Evolutionary conservation across 2,113 vertebrate genomes (phyloP).

Genomic region (Istiophorus platypterus): DNA sequence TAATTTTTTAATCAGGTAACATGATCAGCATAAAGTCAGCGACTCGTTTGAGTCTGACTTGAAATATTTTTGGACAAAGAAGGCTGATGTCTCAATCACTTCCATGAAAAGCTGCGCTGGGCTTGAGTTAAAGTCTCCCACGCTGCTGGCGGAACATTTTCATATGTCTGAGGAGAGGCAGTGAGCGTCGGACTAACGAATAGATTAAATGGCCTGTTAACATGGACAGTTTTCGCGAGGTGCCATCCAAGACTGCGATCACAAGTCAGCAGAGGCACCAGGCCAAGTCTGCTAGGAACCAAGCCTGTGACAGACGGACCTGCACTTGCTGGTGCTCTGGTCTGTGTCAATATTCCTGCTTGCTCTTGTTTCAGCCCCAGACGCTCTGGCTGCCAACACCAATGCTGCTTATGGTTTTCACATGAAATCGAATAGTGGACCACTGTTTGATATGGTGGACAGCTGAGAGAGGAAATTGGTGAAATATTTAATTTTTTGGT

Average conservation of each 20-base stretch:
- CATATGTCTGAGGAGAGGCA: slow-evolving; percentile 10
- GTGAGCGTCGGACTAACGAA: background rate
- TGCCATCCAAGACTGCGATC: slow-evolving; percentile 54
- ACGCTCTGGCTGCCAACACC: slow-evolving; percentile 32
- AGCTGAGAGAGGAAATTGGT: background rate
- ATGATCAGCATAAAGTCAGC: background rate
- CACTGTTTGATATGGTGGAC: slow-evolving; percentile 2
- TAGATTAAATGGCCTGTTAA: slow-evolving; percentile 26
- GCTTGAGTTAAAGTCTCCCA: slow-evolving; percentile 9
- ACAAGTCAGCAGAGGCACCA: slow-evolving; percentile 44
- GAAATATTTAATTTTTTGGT: background rate
- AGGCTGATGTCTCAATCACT: background rate
- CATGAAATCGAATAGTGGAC: slow-evolving; percentile 46
- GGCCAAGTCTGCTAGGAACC: slow-evolving; percentile 23
- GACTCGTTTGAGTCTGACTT: background rate
- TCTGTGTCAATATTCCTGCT: slow-evolving; percentile 26
- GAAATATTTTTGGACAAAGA: slow-evolving; percentile 31
- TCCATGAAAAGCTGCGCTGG: slow-evolving; percentile 9
- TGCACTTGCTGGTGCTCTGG: slow-evolving; percentile 28
- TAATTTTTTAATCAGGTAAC: background rate
- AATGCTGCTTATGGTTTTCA: slow-evolving; percentile 46
- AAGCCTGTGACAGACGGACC: background rate
- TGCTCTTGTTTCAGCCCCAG: slow-evolving; percentile 30
- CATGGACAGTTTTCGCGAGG: slow-evolving; percentile 16
- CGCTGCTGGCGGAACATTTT: slow-evolving; percentile 8